phyloP scores from a whole-genome alignment of 2,113 vertebrate genomes.

The Rhizomys pruinosus region DNA sequence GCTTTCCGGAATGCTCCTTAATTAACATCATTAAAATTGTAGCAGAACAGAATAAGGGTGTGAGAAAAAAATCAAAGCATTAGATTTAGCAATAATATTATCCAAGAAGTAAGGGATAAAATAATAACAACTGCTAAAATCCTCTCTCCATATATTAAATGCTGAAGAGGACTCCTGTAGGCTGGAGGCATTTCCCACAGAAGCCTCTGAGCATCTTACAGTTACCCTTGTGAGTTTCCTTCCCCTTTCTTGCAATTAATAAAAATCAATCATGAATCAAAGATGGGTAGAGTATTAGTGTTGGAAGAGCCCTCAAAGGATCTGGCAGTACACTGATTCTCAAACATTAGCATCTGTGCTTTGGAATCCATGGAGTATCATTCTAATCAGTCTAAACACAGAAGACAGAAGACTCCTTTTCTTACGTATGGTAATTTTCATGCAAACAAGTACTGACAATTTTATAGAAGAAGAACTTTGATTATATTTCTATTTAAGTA shows the following conservation, averaged over 20 bases:
- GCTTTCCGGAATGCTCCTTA: not conserved
- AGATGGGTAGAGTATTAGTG: not conserved
- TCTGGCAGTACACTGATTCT: not conserved
- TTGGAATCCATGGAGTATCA: not conserved
- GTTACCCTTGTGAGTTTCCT: not conserved
- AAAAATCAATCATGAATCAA: slow-evolving; percentile 9
- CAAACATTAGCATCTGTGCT: not conserved
- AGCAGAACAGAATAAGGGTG: not conserved
- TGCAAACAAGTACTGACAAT: not conserved
- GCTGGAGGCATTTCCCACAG: not conserved
- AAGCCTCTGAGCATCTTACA: not conserved
- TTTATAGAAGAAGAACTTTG: slow-evolving; percentile 10
- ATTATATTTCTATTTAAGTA: accelerated
- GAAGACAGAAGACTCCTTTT: not conserved
- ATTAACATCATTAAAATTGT: slow-evolving; percentile 19
- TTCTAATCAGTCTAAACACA: not conserved
- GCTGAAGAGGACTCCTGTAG: not conserved
- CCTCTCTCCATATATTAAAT: not conserved
- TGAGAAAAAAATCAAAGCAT: not conserved
- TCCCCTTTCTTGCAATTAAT: not conserved
- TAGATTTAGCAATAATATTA: not conserved
- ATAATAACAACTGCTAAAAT: not conserved
- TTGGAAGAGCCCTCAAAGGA: not conserved
- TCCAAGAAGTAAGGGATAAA: not conserved
- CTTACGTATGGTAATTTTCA: not conserved